Evolutionary conservation across 2,888 invertebrate species (phyloP), one percentile per base, ranked within the genome.

Genomic region (Heliconius ismenius): DNA sequence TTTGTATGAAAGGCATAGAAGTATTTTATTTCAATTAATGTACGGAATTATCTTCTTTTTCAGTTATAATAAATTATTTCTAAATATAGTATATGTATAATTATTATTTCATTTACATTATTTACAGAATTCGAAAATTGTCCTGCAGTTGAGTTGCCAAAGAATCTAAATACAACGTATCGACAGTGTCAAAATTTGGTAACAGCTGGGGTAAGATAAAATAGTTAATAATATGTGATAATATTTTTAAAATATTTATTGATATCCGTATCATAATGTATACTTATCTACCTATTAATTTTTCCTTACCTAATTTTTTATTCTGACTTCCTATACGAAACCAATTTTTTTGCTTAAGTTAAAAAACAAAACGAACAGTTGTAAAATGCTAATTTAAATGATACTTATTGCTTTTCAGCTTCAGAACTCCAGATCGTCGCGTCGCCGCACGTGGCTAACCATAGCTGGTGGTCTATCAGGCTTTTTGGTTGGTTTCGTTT

Each of bases 361-460:
- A 26, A 39, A 13, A 69, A 69, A 28, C 0, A 54, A 26, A 39
- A 24, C 24, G 36, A 0, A 39, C n/a, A 67, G 15, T 39, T 67
- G 3, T 7, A 1, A 58, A 26, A 69, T 11, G 3, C 9, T 24
- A 4, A 58, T 15, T 70, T 28, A 3, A 32, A 69, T n/a, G 1
- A 32, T 21, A 28, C 21, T 58, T 58, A 58, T 58, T 62, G 15
- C 7, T 62, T 84, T 84, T 24, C 86, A 93, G 93, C 87, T 90
- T 28, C 89, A 89, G 83, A 90, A 82, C 78, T 83, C 86, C 70
- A 87, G 79, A 77, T 79, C 90, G 1, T 85, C 89, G 0, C 89
- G 92, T 0, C 89, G 92, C 4, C 88, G 90, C 36, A 94, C 94
- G 0, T 94, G 94, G 94, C 82, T 94, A 64, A 93, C 92, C 1